These are phyloP conservation scores for Rhinoraja longicauda DNA, from an alignment of 2,797 vertebrate species.

Conservation along the genomic window DNA sequence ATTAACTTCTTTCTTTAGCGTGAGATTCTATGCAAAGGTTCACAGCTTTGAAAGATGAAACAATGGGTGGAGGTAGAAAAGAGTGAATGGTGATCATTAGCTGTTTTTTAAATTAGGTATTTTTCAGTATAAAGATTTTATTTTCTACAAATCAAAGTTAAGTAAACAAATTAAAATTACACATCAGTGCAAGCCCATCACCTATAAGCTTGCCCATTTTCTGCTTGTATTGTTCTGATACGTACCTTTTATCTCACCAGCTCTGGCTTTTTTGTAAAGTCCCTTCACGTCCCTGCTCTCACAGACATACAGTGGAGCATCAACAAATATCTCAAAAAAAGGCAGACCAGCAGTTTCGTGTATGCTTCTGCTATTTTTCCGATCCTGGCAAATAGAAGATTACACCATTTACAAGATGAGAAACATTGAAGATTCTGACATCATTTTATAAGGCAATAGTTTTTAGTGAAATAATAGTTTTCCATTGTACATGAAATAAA, in stretches of 20 bases:
- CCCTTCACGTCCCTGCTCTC: slow-evolving; percentile 96
- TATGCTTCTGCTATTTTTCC: slow-evolving; percentile 85
- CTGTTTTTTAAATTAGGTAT: background rate
- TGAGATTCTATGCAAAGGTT: background rate
- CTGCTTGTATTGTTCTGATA: background rate
- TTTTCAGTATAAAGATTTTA: background rate
- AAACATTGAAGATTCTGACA: background rate
- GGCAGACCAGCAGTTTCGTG: slow-evolving; percentile 87
- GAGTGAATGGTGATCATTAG: background rate
- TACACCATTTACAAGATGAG: slow-evolving; percentile 8
- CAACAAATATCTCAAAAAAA: slow-evolving; percentile 97
- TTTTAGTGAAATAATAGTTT: background rate
- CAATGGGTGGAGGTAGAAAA: background rate
- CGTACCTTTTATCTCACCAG: slow-evolving; percentile 93
- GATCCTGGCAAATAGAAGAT: slow-evolving; percentile 67
- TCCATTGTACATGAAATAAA: background rate
- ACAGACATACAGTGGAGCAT: slow-evolving; percentile 90
- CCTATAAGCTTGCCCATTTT: background rate
- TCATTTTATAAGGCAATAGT: background rate
- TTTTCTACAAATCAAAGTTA: background rate
- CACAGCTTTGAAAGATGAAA: background rate
- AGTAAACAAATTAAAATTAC: background rate
- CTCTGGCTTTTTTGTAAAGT: slow-evolving; percentile 91
- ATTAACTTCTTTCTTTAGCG: background rate
- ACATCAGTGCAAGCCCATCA: background rate